Percentiles rank a stretch among this genome's conserved stretches.
Conservation (phyloP, 1,140 invertebrate species). For the Drosophila leontia region DNA sequence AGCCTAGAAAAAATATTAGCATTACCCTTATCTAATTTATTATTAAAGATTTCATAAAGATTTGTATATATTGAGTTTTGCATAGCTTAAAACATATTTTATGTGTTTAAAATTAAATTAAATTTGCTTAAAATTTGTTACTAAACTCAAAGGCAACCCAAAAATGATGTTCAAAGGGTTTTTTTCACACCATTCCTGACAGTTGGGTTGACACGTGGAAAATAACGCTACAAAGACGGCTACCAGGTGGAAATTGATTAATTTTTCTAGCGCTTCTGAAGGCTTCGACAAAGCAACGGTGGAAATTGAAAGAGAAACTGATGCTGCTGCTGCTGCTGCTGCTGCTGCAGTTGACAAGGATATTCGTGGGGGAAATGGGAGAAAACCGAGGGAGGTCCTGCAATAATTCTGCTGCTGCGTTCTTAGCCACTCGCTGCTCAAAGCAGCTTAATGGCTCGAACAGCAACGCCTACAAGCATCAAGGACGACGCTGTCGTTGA, state of each 20-base stretch:
- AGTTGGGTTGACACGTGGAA: conserved; percentile 20
- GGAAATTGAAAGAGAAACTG: conserved; percentile 45
- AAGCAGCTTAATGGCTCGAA: conserved; percentile 64
- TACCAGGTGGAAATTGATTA: conserved; percentile 68
- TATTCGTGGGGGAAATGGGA: conserved; percentile 8
- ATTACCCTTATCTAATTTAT: not conserved
- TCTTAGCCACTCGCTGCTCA: conserved; percentile 48
- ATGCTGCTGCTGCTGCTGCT: too few species aligned
- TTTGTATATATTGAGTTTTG: too few species aligned
- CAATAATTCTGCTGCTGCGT: conserved; percentile 47
- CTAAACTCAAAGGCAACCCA: not conserved
- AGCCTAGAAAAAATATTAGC: not conserved
- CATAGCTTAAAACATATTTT: not conserved
- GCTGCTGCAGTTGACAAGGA: conserved; percentile 17
- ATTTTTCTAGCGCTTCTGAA: conserved; percentile 39
- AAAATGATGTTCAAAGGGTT: conserved; percentile 9
- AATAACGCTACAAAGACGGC: conserved; percentile 30
- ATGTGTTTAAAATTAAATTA: too few species aligned
- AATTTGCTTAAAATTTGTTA: too few species aligned
- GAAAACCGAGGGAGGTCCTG: conserved; percentile 10
- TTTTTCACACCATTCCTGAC: not conserved
- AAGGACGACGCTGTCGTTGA: conserved; percentile 33
- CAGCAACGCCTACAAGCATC: conserved; percentile 45
- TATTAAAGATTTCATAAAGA: not conserved
- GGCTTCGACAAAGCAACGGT: conserved; percentile 32